Base-by-base conservation (phyloP, 64 coral and sea anemone genomes). In the Dendrophyllia cribrosa region DNA sequence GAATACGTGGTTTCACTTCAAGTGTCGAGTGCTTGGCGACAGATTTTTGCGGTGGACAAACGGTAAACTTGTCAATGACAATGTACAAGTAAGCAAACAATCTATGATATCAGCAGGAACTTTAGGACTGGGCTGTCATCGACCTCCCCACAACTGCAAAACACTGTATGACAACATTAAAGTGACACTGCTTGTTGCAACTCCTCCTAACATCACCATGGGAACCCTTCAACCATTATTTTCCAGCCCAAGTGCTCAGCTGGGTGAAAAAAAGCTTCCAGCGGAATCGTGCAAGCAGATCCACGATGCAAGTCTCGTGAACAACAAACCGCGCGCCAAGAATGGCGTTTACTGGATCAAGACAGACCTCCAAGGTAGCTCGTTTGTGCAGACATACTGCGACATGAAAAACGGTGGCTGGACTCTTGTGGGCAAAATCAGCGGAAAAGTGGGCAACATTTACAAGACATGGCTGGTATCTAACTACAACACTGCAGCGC, bases 341-440 rank as follows among this genome's bases (percentile, higher is more conserved):
- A 93, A 93, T 84, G 95, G 95, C 21, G 75, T 90, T 1, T 96
- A 96, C 58, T 96, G 95, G 95, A 80, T 96, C 72, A 96, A 92
- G 58, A 96, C 86, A 75, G 62, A 81, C 70, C 85, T 89, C 5
- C 20, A 70, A 56, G 58, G 73, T 6, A 67, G 68, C 25, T 59
- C 50, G 10, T 64, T 61, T 47, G 82, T 61, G 17, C 86, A 88
- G 85, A 96, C 89, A 5, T 96, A 72, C 90, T 96, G 95, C 61
- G 95, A 96, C 19, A 93, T 96, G 91, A 77, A 76, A 22, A 96
- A 93, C 45, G 95, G 95, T 43, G 90, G 95, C n/a, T 96, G 95
- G 95, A 96, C 95, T 64, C 87, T 96, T 20, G 91, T 96, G 14
- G 95, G 91, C 15, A 96, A 96, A 73, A 68, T 96, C 22, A 96